Evolutionary conservation across 2,113 vertebrate species (phyloP).

Genomic region (Ramphastos sulfuratus): DNA sequence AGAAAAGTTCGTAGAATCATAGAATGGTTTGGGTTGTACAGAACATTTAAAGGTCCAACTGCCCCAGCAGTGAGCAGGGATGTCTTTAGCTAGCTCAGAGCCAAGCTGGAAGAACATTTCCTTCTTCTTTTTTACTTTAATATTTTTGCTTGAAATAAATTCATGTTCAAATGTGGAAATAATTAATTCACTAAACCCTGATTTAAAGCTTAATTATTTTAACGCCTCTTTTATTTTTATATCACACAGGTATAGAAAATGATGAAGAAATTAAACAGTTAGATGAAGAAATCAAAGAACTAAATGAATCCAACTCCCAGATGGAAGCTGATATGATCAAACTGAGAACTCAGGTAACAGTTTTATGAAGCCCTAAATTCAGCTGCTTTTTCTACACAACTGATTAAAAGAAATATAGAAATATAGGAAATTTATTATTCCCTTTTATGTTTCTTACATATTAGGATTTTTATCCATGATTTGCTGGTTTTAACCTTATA

Average conservation of each 20-base stretch:
- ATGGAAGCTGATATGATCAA: conserved; percentile 99
- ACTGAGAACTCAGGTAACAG: conserved; percentile 96
- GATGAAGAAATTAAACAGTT: conserved; percentile 98
- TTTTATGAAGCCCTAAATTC: conserved; percentile 70
- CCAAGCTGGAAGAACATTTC: not conserved
- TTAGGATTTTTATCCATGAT: not conserved
- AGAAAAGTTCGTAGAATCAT: not conserved
- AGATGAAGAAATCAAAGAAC: conserved; percentile 98
- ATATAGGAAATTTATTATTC: not conserved
- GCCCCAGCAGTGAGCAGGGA: no score
- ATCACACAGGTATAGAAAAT: conserved; percentile 88
- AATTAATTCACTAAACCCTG: not conserved
- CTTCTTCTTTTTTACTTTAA: not conserved
- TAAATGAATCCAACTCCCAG: conserved; percentile 97
- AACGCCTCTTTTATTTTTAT: conserved; percentile 16
- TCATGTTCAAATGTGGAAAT: conserved; percentile 24
- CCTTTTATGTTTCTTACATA: not conserved
- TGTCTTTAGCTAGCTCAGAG: no score
- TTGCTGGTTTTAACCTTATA: not conserved
- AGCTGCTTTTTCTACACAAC: not conserved
- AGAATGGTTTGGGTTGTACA: no score
- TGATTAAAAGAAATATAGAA: not conserved
- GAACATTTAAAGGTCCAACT: no score
- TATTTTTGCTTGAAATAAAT: not conserved
- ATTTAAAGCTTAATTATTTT: conserved; percentile 38